phyloP scores from a whole-genome alignment of 1,140 invertebrate genomes.

The Brevipalpus yothersi region DNA sequence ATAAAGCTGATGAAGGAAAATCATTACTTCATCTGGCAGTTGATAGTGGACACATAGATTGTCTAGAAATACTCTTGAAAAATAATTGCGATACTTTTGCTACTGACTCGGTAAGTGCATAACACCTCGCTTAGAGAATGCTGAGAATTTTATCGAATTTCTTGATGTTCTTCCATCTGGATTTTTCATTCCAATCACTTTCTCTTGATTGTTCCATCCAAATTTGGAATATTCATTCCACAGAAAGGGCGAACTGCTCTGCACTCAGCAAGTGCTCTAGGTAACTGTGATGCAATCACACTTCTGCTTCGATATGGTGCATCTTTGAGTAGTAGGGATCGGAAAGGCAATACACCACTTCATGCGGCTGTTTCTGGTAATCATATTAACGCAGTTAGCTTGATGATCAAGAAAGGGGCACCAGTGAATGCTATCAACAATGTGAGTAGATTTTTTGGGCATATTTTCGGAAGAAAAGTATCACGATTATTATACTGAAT shows the following conservation, averaged over 20 bases:
- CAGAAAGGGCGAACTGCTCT: constrained; percentile 22
- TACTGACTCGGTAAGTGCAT: constrained; percentile 12
- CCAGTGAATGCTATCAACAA: constrained; percentile 42
- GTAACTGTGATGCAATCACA: constrained; percentile 15
- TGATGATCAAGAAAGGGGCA: constrained; percentile 39
- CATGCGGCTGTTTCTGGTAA: constrained; percentile 45
- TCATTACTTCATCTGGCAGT: constrained; percentile 13
- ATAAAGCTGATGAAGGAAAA: constrained; percentile 31
- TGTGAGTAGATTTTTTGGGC: constrained; percentile 27
- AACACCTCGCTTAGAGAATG: no score
- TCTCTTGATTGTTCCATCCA: no score
- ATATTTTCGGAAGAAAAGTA: not conserved
- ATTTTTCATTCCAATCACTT: no score
- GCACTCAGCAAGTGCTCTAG: constrained; percentile 19
- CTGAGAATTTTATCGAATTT: no score
- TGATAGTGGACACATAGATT: constrained; percentile 11
- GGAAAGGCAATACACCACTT: constrained; percentile 23
- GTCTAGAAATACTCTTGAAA: constrained; percentile 10
- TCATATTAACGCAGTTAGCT: constrained; percentile 37
- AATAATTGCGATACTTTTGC: constrained; percentile 14
- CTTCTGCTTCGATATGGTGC: constrained; percentile 19
- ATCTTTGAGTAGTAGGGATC: constrained; percentile 21
- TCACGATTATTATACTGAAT: no score
- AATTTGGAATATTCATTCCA: not conserved
- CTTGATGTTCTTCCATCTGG: no score